Evolutionary conservation across 2,113 vertebrate genomes (phyloP).

Genomic region (Daboia siamensis): DNA sequence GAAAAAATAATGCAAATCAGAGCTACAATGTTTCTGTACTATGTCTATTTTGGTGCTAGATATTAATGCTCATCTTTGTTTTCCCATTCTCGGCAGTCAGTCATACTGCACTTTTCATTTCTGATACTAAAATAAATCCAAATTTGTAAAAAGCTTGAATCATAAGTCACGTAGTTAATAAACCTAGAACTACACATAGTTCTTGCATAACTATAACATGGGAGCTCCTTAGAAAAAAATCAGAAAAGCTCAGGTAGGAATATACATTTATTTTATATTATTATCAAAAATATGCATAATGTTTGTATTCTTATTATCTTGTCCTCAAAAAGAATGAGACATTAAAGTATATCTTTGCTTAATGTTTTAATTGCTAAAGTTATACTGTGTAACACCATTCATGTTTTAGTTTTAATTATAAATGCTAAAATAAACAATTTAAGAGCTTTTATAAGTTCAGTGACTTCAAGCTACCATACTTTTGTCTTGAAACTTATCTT

Average conservation of each 20-base stretch:
- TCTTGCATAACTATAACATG: neutral
- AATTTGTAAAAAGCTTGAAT: neutral
- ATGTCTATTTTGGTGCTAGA: neutral
- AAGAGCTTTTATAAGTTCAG: conserved; percentile 51
- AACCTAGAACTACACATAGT: neutral
- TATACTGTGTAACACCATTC: conserved; percentile 50
- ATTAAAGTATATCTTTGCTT: conserved; percentile 42
- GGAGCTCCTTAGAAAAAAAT: conserved; percentile 33
- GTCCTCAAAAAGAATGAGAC: conserved; percentile 41
- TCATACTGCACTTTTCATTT: conserved; percentile 5
- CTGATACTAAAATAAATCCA: neutral
- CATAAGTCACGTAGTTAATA: neutral
- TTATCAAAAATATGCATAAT: conserved; percentile 28
- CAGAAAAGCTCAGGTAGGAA: neutral
- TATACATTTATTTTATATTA: conserved; percentile 6
- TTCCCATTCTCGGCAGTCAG: neutral
- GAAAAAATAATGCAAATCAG: neutral
- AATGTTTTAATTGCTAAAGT: conserved; percentile 40
- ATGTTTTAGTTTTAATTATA: conserved; percentile 59
- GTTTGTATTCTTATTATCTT: conserved; percentile 34
- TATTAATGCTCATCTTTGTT: neutral
- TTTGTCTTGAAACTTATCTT: conserved; percentile 38
- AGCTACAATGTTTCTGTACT: neutral
- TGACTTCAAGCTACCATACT: conserved; percentile 51
- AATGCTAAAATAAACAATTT: conserved; percentile 33